Evolutionary conservation across 2,888 invertebrate genomes (phyloP), one percentile per base, ranked within the genome.

Genomic region (Kryphioiulus occultus): DNA sequence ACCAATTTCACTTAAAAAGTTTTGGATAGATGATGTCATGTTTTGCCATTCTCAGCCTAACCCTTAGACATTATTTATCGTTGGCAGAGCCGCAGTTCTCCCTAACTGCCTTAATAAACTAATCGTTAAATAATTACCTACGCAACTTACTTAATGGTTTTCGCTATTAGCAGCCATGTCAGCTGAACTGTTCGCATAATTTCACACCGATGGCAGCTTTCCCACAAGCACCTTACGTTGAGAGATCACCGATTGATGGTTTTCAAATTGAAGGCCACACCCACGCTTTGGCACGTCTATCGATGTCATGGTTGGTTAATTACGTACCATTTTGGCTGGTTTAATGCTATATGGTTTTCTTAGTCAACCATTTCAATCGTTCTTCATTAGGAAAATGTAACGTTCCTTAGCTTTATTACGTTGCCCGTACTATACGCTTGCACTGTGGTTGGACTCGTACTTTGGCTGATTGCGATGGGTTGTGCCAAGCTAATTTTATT

Each of bases 311-410:
- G 68, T 68, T 68, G 22, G 68, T 68, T 68, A 68, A 68, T 68
- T 68, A 68, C 68, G 68, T 68, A 26, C 10, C 68, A 12, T 68
- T 68, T 68, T 22, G 68, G 22, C 68, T 68, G 26, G 68, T 22
- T 22, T 68, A 26, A 68, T 68, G 68, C 68, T 26, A 26, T 68
- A 26, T 68, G 68, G 68, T 68, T 68, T 68, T 68, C 68, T 68
- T 68, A 68, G 19, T 68, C 68, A 68, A 68, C 68, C 68, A 22
- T 68, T 68, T 68, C 68, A 68, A 68, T 68, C 68, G 68, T 22
- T 22, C 68, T 68, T 68, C 68, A 68, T 68, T 68, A 68, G 68
- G 68, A n/a, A 68, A 68, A 68, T 26, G 68, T 68, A 26, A 68
- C 26, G 26, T 68, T 26, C 26, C 26, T 68, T 68, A 68, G 68